These are phyloP conservation scores for Procambarus virginalis DNA, from an alignment of 1,140 invertebrate species.

Conservation along the genomic window DNA sequence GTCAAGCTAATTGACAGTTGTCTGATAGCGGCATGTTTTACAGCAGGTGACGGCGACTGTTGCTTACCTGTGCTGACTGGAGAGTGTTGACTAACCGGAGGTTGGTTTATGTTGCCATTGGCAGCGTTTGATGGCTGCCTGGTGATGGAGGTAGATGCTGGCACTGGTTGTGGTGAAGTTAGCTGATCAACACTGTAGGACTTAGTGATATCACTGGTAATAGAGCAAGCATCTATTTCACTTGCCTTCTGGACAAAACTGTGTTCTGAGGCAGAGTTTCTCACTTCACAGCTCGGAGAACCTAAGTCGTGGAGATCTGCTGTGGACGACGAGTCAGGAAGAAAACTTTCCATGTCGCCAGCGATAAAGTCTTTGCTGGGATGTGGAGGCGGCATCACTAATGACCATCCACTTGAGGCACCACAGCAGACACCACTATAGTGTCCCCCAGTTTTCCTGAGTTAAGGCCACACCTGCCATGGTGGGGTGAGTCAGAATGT, in stretches of 20 bases:
- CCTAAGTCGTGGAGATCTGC: slow-evolving; percentile 66
- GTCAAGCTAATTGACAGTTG: slow-evolving; percentile 58
- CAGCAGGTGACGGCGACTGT: slow-evolving; percentile 45
- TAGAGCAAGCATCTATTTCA: slow-evolving; percentile 45
- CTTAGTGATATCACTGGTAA: slow-evolving; percentile 68
- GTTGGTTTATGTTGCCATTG: slow-evolving; percentile 55
- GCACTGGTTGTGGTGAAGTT: slow-evolving; percentile 39
- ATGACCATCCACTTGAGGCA: slow-evolving; percentile 82
- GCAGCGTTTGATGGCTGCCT: slow-evolving; percentile 39
- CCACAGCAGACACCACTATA: slow-evolving; percentile 57
- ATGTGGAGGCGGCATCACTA: slow-evolving; percentile 84
- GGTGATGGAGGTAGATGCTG: slow-evolving; percentile 30
- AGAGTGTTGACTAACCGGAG: slow-evolving; percentile 36
- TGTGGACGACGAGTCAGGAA: slow-evolving; percentile 70
- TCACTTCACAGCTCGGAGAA: slow-evolving; percentile 63
- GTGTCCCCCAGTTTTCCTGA: slow-evolving; percentile 53
- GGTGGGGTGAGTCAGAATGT: slow-evolving; percentile 75
- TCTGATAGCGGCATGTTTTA: slow-evolving; percentile 49
- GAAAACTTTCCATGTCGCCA: slow-evolving; percentile 70
- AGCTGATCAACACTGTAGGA: slow-evolving; percentile 71
- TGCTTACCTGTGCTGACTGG: slow-evolving; percentile 48
- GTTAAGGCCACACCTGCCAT: slow-evolving; percentile 47
- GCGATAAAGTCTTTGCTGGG: slow-evolving; percentile 86
- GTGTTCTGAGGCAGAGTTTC: slow-evolving; percentile 67
- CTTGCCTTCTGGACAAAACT: slow-evolving; percentile 42